These are phyloP conservation scores for Phoxinus phoxinus DNA, from an alignment of 2,113 vertebrate genomes.

Conservation along the genomic window DNA sequence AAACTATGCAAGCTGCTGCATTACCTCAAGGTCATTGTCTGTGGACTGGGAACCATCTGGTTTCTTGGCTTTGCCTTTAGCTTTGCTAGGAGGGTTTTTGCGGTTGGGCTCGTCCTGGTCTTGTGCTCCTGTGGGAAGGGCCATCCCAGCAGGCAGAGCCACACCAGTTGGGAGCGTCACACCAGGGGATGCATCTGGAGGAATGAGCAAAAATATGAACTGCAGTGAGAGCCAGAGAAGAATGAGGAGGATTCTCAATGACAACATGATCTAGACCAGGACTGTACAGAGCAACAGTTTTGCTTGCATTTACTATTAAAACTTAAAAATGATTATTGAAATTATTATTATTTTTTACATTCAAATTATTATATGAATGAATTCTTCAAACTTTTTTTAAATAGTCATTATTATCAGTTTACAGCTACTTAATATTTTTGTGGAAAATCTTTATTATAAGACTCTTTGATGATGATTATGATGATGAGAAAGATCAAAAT, in stretches of 20 bases:
- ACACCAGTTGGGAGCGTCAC: constrained; percentile 65
- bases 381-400: neutral
- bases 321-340: neutral
- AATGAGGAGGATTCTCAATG: neutral
- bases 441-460: neutral
- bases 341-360: too few species aligned
- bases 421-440: neutral
- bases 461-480: too few species aligned
- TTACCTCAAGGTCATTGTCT: constrained; percentile 92
- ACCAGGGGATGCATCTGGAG: constrained; percentile 68
- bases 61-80: constrained; percentile 92
- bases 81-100: constrained; percentile 88
- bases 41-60: constrained; percentile 81
- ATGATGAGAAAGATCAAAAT: too few species aligned
- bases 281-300: neutral
- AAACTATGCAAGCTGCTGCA: neutral
- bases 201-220: neutral
- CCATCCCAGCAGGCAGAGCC: constrained; percentile 54
- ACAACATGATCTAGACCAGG: neutral
- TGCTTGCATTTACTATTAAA: neutral
- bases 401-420: neutral
- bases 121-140: constrained; percentile 76
- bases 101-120: constrained; percentile 87
- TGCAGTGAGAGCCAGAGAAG: neutral
- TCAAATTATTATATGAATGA: neutral